A percentile compares a stretch with the other conserved stretches of the same genome.
Evolutionary conservation across 1,140 invertebrate species (phyloP).

Genomic region (Penaeus chinensis): DNA sequence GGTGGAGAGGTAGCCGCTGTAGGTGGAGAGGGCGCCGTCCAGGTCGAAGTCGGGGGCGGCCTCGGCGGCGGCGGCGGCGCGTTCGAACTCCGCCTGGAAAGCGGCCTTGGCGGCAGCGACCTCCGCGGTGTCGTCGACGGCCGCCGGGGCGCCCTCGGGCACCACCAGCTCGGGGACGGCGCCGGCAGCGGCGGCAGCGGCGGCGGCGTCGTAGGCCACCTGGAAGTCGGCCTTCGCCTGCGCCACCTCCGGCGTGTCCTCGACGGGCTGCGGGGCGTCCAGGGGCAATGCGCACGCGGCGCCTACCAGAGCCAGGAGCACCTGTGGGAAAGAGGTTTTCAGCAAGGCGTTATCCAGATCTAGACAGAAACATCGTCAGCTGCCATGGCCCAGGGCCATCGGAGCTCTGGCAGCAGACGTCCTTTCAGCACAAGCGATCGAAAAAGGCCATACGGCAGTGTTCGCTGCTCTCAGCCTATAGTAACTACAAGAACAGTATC

Average conservation of each 20-base stretch:
- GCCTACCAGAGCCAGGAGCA: conserved; percentile 1
- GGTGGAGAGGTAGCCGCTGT: conserved; percentile 11
- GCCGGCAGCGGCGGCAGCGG: conserved; percentile 5
- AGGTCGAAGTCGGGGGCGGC: conserved; percentile 58
- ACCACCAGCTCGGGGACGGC: not conserved
- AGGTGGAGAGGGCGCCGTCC: conserved; percentile 23
- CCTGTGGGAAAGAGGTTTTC: not conserved
- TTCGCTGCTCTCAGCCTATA: no score
- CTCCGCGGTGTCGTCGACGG: conserved; percentile 26
- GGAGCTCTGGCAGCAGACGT: no score
- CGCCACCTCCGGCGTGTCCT: conserved; percentile 1
- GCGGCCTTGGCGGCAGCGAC: conserved; percentile 25
- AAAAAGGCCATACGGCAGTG: no score
- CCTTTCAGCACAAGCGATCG: no score
- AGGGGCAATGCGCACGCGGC: not conserved
- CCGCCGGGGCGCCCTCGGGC: not conserved
- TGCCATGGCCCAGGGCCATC: no score
- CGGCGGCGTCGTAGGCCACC: not conserved
- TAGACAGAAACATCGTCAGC: no score
- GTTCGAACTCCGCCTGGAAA: conserved; percentile 50
- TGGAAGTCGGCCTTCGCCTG: conserved; percentile 1
- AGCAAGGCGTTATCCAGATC: no score
- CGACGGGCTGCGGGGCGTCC: not conserved
- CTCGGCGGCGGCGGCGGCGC: conserved; percentile 49
- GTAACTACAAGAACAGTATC: no score